Evolutionary conservation across 2,888 invertebrate genomes (phyloP).

Genomic region (Nemotelus pantherinus): DNA sequence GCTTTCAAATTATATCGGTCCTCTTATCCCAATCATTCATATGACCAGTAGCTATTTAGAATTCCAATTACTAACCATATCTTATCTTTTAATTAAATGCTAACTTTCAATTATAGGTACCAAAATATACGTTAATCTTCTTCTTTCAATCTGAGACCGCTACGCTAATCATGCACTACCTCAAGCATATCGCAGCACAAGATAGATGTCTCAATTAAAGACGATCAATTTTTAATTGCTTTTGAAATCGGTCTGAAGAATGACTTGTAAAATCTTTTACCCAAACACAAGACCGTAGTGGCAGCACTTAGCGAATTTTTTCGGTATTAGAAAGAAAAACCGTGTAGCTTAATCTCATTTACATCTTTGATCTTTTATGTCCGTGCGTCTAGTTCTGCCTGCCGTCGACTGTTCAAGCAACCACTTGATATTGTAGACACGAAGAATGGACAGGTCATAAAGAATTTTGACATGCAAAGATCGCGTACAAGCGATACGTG

Average conservation of each 20-base stretch:
- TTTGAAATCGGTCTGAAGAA: conserved; percentile 14
- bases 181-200: background rate
- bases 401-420: background rate
- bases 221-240: conserved; percentile 33
- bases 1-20: too few relatives aligned
- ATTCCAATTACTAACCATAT: background rate
- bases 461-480: conserved; percentile 39
- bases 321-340: conserved; percentile 10
- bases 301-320: conserved; percentile 33
- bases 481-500: conserved; percentile 36
- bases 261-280: conserved; percentile 27
- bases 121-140: conserved; percentile 11
- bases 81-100: background rate
- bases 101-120: background rate
- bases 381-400: too few relatives aligned
- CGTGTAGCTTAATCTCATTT: background rate
- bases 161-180: conserved; percentile 32
- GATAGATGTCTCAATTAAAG: conserved; percentile 35
- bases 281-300: conserved; percentile 2
- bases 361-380: conserved; percentile 7
- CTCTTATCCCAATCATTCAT: background rate
- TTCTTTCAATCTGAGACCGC: background rate
- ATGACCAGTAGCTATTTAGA: background rate
- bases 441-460: conserved; percentile 33
- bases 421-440: conserved; percentile 31